phyloP scores from a whole-genome alignment of 2,888 invertebrate genomes.

The Ophion slaviceki region DNA sequence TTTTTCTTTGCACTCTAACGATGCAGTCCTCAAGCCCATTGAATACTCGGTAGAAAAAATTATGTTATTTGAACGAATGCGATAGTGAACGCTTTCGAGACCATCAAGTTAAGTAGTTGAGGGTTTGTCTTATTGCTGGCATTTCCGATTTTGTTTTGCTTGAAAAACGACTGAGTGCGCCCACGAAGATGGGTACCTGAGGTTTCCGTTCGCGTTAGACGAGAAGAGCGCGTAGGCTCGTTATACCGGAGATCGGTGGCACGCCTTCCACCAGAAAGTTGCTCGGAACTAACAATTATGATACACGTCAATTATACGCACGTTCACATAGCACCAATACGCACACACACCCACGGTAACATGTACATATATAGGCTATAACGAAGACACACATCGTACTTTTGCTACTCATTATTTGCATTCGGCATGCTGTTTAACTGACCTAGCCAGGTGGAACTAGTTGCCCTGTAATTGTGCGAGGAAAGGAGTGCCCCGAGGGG shows the following conservation, averaged over 20 bases:
- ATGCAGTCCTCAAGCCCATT: no score
- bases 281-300: constrained; percentile 21
- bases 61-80: no score
- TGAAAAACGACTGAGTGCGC: not conserved
- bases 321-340: not conserved
- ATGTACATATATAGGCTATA: constrained; percentile 34
- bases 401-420: constrained; percentile 68
- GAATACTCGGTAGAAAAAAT: no score
- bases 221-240: constrained; percentile 44
- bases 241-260: constrained; percentile 44
- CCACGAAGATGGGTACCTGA: not conserved
- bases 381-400: constrained; percentile 41
- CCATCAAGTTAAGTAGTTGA: no score
- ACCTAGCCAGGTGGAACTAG: constrained; percentile 69
- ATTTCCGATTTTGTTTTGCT: not conserved
- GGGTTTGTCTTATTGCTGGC: no score
- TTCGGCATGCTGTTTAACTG: constrained; percentile 69
- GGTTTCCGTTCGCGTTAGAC: constrained; percentile 15
- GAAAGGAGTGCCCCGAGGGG: constrained; percentile 67
- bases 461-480: constrained; percentile 70
- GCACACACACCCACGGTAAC: not conserved
- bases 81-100: no score
- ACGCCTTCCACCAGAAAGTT: constrained; percentile 50
- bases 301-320: constrained; percentile 12
- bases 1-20: no score